phyloP scores from a whole-genome alignment of 1,140 invertebrate genomes.

The Saccostrea cuccullata region DNA sequence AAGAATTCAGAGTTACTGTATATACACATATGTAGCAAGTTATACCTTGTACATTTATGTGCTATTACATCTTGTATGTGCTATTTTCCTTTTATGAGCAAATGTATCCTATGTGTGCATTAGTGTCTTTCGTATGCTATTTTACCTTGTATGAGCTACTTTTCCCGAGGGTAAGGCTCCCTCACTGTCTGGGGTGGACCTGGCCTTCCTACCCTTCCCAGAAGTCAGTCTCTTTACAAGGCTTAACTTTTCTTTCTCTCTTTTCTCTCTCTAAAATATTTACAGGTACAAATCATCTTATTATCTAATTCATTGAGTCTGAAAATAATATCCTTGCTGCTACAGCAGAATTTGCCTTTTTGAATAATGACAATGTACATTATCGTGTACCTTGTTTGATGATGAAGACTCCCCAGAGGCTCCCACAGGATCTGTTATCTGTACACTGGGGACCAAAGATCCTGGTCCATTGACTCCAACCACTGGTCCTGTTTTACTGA shows the following conservation, averaged over 20 bases:
- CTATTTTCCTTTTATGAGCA: no score
- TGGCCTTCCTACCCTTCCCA: slow-evolving; percentile 82
- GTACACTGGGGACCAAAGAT: slow-evolving; percentile 12
- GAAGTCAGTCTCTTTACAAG: slow-evolving; percentile 91
- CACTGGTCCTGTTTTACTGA: not conserved
- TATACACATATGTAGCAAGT: no score
- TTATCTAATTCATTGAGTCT: no score
- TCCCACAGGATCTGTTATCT: not conserved
- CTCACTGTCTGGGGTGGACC: slow-evolving; percentile 53
- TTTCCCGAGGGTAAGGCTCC: not conserved
- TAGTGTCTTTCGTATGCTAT: no score
- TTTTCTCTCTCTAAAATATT: slow-evolving; percentile 71
- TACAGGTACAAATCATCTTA: slow-evolving; percentile 1
- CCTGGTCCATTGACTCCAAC: not conserved
- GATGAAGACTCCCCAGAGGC: not conserved
- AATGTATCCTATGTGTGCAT: no score
- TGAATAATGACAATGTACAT: not conserved
- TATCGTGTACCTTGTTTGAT: not conserved
- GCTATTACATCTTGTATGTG: no score
- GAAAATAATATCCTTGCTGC: no score
- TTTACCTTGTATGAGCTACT: not conserved
- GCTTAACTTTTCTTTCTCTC: slow-evolving; percentile 86
- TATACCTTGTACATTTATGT: no score
- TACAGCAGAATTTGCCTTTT: no score
- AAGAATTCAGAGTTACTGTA: no score